Percentiles rank a stretch among this genome's conserved stretches.
These are phyloP conservation scores for Drosophila auraria DNA, from an alignment of 1,140 invertebrate genomes.

Conservation along the genomic window DNA sequence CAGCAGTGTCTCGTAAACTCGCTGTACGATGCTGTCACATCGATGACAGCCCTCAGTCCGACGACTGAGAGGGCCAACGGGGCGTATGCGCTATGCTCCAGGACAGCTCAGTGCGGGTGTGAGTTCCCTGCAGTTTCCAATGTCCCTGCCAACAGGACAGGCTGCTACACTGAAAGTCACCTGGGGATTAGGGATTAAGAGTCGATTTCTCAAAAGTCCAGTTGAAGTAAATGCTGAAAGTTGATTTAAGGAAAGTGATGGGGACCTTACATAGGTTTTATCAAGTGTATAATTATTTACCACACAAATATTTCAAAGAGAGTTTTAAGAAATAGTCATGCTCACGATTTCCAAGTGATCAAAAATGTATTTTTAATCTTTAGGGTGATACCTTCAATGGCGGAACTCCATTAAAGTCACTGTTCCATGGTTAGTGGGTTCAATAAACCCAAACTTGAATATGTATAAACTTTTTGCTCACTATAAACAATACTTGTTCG, in stretches of 20 bases:
- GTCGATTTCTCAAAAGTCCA: conserved; percentile 87
- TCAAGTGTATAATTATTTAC: background rate
- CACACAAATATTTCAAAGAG: background rate
- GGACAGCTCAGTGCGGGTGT: conserved; percentile 87
- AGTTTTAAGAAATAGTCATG: no score
- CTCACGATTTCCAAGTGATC: background rate
- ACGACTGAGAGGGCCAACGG: conserved; percentile 24
- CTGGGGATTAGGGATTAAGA: conserved; percentile 92
- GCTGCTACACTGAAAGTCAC: conserved; percentile 90
- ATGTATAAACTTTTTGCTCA: no score
- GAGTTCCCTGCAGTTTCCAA: conserved; percentile 89
- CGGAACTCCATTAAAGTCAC: no score
- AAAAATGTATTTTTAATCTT: no score
- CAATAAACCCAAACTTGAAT: background rate
- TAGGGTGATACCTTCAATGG: no score
- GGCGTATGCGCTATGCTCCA: conserved; percentile 54
- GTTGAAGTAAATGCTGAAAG: background rate
- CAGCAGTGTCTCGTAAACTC: conserved; percentile 15
- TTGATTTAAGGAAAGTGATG: background rate
- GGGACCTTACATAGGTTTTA: no score
- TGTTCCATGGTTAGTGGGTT: background rate
- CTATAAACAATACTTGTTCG: background rate
- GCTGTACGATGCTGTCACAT: conserved; percentile 53
- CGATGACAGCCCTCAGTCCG: conserved; percentile 47
- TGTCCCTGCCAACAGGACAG: conserved; percentile 90